Evolutionary conservation across 2,888 invertebrate species (phyloP).

Genomic region (Elmis aenea): DNA sequence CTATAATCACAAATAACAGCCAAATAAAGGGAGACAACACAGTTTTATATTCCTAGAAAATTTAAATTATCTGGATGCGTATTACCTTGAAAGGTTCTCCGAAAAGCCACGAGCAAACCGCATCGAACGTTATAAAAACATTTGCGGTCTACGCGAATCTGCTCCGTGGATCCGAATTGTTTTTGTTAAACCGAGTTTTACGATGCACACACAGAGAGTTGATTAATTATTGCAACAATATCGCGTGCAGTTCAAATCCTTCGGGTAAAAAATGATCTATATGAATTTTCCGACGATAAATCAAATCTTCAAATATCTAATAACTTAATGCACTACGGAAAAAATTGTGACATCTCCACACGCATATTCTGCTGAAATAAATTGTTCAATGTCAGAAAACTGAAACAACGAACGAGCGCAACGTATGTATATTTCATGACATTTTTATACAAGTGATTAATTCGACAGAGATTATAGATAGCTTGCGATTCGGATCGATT

Average conservation of each 20-base stretch:
- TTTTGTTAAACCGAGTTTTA: not conserved
- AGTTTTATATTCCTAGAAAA: constrained; percentile 11
- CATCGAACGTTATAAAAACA: constrained; percentile 7
- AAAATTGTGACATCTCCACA: constrained; percentile 24
- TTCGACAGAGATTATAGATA: constrained; percentile 22
- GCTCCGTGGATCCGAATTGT: not conserved
- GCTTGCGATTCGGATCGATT: constrained; percentile 25
- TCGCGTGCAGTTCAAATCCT: too few relatives aligned
- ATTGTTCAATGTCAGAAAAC: constrained; percentile 25
- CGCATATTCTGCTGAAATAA: constrained; percentile 24
- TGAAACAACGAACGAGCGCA: constrained; percentile 26
- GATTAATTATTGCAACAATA: too few relatives aligned
- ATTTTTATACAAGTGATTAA: constrained; percentile 31
- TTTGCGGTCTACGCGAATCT: constrained; percentile 9
- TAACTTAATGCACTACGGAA: constrained; percentile 31
- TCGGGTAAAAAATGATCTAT: constrained; percentile 13
- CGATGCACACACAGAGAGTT: constrained; percentile 1
- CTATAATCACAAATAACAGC: constrained; percentile 9
- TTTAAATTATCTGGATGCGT: constrained; percentile 9
- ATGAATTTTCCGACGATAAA: constrained; percentile 28
- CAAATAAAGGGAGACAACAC: constrained; percentile 6
- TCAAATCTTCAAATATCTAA: constrained; percentile 27
- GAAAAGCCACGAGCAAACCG: constrained; percentile 15
- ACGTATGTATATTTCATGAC: constrained; percentile 28
- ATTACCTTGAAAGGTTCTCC: constrained; percentile 10